Conservation (phyloP, 2,113 vertebrate species). For the Formicarius rufipectus region DNA sequence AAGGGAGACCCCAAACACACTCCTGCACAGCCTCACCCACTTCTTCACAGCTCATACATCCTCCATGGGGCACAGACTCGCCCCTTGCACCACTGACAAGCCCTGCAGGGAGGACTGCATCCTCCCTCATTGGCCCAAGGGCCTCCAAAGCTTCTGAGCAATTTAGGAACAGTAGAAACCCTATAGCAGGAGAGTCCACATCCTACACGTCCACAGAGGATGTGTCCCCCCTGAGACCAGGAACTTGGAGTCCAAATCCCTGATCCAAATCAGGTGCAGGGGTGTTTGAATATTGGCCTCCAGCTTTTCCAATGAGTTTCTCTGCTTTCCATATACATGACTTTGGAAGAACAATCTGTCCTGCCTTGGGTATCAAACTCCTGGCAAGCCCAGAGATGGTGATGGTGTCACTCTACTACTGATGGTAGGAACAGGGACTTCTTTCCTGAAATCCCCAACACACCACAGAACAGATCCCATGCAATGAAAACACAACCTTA, state of each 20-base stretch:
- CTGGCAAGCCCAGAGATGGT: not conserved
- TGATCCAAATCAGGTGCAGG: accelerated
- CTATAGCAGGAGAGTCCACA: not conserved
- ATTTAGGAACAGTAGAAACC: not conserved
- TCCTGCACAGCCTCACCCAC: not conserved
- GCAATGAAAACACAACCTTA: not conserved
- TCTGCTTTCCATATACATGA: not conserved
- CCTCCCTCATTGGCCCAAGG: accelerated
- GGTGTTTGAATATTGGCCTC: not conserved
- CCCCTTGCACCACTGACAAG: too few species aligned
- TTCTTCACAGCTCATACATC: not conserved
- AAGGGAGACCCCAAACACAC: accelerated
- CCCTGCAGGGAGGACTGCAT: not conserved
- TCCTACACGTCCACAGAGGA: not conserved
- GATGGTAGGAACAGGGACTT: not conserved
- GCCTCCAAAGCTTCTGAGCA: not conserved
- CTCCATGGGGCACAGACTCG: accelerated
- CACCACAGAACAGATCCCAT: not conserved
- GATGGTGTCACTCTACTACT: not conserved
- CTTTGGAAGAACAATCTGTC: not conserved
- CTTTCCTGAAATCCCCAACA: not conserved
- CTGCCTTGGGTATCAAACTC: not conserved
- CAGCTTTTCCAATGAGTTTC: accelerated
- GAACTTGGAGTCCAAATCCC: not conserved
- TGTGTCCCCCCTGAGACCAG: accelerated